These are phyloP conservation scores for Heliornis fulica DNA, from an alignment of 2,113 vertebrate species.

Conservation along the genomic window DNA sequence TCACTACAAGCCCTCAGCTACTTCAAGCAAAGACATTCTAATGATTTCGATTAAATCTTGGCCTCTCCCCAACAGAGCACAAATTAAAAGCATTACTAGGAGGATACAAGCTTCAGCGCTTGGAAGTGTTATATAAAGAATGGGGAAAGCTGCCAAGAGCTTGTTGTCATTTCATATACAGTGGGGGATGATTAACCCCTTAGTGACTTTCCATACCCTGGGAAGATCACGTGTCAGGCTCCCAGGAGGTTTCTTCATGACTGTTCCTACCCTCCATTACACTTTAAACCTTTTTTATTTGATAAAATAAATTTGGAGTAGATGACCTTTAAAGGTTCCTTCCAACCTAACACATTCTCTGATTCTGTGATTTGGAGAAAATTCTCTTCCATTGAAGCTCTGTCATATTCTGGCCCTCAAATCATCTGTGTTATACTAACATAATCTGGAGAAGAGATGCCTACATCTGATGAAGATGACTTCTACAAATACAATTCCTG, in stretches of 20 bases:
- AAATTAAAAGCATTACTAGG: slow-evolving; percentile 84
- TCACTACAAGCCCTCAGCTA: slow-evolving; percentile 72
- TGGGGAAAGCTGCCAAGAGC: slow-evolving; percentile 72
- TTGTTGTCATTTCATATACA: slow-evolving; percentile 73
- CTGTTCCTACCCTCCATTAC: background rate
- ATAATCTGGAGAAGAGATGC: background rate
- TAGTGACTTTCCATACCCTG: background rate
- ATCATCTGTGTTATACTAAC: background rate
- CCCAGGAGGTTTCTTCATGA: background rate
- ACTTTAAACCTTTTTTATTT: background rate
- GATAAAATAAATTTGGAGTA: too few relatives aligned
- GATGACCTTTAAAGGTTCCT: too few relatives aligned
- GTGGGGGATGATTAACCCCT: slow-evolving; percentile 68
- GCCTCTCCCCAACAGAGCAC: slow-evolving; percentile 79
- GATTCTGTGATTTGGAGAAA: background rate
- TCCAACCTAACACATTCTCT: too few relatives aligned
- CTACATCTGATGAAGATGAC: too few relatives aligned
- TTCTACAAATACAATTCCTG: background rate
- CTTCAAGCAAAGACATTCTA: slow-evolving; percentile 84
- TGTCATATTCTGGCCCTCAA: background rate
- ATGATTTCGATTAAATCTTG: slow-evolving; percentile 86
- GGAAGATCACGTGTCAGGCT: background rate
- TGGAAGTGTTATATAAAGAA: slow-evolving; percentile 79
- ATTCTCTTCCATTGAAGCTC: background rate
- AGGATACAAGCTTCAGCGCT: slow-evolving; percentile 75